These are phyloP conservation scores for Chloroceryle aenea DNA, from an alignment of 2,113 vertebrate species.

Conservation along the genomic window DNA sequence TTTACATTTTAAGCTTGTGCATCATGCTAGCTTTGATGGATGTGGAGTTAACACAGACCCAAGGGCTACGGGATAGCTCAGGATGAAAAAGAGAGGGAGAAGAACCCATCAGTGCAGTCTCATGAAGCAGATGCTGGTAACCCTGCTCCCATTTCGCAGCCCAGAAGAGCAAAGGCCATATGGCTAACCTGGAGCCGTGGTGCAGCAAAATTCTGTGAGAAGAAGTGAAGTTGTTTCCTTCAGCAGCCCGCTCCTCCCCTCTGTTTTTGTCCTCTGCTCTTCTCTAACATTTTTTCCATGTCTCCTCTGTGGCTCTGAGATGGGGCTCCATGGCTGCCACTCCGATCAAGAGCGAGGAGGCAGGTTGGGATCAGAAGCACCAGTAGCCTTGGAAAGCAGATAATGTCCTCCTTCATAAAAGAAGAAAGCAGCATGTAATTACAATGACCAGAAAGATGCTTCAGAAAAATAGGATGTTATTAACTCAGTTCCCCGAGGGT, in stretches of 20 bases:
- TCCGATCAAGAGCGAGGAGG: not conserved
- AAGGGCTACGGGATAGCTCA: not conserved
- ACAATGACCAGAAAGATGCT: not conserved
- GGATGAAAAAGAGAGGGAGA: not conserved
- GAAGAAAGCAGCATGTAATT: not conserved
- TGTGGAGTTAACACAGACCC: rapidly evolving
- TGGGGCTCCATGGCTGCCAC: rapidly evolving
- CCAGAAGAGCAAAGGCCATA: not conserved
- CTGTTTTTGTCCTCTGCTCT: not conserved
- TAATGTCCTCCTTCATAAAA: not conserved
- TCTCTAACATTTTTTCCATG: not conserved
- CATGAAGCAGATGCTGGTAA: not conserved
- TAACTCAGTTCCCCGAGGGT: rapidly evolving
- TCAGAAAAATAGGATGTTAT: not conserved
- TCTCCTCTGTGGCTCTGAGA: not conserved
- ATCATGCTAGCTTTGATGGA: not conserved
- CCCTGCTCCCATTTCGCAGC: not conserved
- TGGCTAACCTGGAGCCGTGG: not conserved
- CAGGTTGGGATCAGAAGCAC: not conserved
- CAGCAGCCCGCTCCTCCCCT: not conserved
- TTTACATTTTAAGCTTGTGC: not conserved
- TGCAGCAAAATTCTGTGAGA: not conserved
- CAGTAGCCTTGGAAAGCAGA: not conserved
- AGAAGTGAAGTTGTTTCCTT: not conserved
- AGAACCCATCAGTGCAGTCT: not conserved